Conservation (phyloP, 2,888 invertebrate species). For the Drosophila mayaguana region DNA sequence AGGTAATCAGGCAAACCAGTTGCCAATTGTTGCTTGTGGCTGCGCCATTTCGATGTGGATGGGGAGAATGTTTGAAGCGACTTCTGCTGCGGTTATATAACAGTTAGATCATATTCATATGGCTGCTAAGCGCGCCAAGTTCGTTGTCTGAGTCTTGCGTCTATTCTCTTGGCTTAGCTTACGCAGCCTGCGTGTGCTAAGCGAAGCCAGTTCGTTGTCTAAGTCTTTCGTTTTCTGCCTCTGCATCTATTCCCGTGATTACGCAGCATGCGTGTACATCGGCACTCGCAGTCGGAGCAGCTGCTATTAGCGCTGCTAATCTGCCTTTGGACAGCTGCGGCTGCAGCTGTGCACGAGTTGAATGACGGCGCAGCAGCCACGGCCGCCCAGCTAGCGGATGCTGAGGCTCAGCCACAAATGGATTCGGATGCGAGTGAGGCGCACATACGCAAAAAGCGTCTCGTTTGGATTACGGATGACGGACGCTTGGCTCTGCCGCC, state of each 20-base stretch:
- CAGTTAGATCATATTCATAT: conserved; percentile 63
- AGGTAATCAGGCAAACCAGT: conserved; percentile 54
- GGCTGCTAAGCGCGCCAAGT: conserved; percentile 11
- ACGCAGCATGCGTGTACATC: conserved; percentile 45
- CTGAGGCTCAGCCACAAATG: conserved; percentile 39
- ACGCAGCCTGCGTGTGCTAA: background rate
- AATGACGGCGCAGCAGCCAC: background rate
- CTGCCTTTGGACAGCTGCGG: conserved; percentile 39
- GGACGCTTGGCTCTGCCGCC: conserved; percentile 93
- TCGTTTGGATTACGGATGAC: conserved; percentile 94
- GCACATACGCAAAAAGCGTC: conserved; percentile 92
- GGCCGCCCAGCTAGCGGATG: conserved; percentile 58
- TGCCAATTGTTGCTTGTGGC: conserved; percentile 7
- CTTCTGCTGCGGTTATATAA: conserved; percentile 64
- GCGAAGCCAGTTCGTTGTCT: conserved; percentile 42
- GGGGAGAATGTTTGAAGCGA: conserved; percentile 17
- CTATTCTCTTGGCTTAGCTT: background rate
- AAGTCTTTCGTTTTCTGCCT: conserved; percentile 61
- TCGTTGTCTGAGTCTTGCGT: background rate
- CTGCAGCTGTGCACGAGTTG: conserved; percentile 8
- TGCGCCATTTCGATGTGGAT: conserved; percentile 5
- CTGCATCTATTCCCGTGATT: conserved; percentile 3
- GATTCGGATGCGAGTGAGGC: conserved; percentile 72
- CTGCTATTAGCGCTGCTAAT: conserved; percentile 40
- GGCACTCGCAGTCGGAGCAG: conserved; percentile 18